Evolutionary conservation across 92 coral and sea anemone genomes (phyloP).

Genomic region (Nematostella vectensis): DNA sequence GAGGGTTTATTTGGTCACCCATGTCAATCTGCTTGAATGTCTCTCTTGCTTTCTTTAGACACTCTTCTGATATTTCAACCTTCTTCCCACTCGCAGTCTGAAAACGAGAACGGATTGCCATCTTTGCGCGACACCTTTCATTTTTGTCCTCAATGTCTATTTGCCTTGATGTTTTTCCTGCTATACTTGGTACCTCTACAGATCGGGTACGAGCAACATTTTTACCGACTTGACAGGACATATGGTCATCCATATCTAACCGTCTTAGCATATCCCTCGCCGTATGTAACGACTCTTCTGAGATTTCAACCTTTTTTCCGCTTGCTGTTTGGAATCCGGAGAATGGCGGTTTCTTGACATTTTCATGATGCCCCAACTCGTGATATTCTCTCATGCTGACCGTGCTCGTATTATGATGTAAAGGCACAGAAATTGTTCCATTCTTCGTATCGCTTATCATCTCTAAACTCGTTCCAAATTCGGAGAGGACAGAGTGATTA

Average conservation of each 20-base stretch:
- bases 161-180: background rate
- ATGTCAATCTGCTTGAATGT: background rate
- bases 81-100: constrained; percentile 40
- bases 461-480: too few species aligned
- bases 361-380: too few species aligned
- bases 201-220: too few species aligned
- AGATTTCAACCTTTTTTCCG: constrained; percentile 25
- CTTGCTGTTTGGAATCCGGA: constrained; percentile 44
- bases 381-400: too few species aligned
- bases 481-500: too few species aligned
- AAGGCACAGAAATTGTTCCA: too few species aligned
- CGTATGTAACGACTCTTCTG: constrained; percentile 24
- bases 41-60: constrained; percentile 16
- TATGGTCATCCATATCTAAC: background rate
- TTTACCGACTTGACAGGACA: background rate
- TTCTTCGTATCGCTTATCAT: too few species aligned
- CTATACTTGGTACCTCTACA: too few species aligned
- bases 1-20: background rate
- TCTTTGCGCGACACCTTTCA: too few species aligned
- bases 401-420: too few species aligned
- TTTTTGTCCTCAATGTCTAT: too few species aligned
- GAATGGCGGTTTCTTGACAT: background rate
- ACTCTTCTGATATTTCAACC: constrained; percentile 20
- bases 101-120: constrained; percentile 13
- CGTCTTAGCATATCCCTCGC: constrained; percentile 3